A percentile compares a stretch with the other conserved stretches of the same genome.
These are phyloP conservation scores for Lepas anatifera DNA, from an alignment of 2,888 invertebrate species.

Conservation along the genomic window DNA sequence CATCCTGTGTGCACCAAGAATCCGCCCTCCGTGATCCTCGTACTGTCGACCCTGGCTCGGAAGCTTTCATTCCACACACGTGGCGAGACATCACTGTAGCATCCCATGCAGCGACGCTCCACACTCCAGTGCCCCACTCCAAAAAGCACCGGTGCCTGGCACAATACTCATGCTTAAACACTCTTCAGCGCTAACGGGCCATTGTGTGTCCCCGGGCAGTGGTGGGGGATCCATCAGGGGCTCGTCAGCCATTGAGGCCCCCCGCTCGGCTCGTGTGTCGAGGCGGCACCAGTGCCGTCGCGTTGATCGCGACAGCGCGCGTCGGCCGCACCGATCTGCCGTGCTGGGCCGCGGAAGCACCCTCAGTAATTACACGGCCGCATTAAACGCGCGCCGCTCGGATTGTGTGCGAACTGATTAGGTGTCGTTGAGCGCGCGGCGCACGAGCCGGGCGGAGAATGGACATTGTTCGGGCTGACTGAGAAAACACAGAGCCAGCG, in stretches of 20 bases:
- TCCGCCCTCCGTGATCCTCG: too few relatives aligned
- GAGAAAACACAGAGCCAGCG: neutral
- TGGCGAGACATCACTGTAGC: too few relatives aligned
- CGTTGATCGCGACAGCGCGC: neutral
- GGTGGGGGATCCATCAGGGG: neutral
- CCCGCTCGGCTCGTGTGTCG: neutral
- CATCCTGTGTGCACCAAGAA: too few relatives aligned
- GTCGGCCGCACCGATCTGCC: neutral
- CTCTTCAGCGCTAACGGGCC: neutral
- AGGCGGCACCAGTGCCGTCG: too few relatives aligned
- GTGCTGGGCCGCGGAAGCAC: neutral
- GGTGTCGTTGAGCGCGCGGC: neutral
- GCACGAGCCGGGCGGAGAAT: neutral
- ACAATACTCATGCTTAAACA: neutral
- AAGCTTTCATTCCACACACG: too few relatives aligned
- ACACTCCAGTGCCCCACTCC: too few relatives aligned
- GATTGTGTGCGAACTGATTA: neutral
- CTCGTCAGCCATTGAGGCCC: neutral
- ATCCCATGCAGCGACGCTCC: too few relatives aligned
- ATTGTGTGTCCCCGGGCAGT: neutral
- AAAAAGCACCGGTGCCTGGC: too few relatives aligned
- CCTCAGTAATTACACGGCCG: slow-evolving; percentile 5
- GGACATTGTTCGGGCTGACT: neutral
- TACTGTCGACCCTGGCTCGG: too few relatives aligned
- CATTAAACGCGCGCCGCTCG: neutral